Percentiles rank a stretch among this genome's conserved stretches.
Conservation (phyloP, 2,888 invertebrate species). For the Epinotia nisella region DNA sequence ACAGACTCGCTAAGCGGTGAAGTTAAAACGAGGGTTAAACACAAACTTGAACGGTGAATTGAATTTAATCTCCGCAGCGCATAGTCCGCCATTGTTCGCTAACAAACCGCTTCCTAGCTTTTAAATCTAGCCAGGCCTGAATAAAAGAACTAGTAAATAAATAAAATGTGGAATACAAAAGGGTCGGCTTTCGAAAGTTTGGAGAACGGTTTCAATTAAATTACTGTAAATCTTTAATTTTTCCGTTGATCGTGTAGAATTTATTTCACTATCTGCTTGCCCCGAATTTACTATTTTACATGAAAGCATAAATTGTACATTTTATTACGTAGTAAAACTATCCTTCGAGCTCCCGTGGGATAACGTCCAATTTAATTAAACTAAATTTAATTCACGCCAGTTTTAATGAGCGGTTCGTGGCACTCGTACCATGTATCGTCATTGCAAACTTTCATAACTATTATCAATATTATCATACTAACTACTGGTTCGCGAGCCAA, state of each 20-base stretch:
- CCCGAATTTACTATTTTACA: background rate
- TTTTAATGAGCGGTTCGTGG: conserved; percentile 59
- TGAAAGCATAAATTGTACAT: conserved; percentile 13
- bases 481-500: too few relatives aligned
- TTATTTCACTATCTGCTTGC: too few relatives aligned
- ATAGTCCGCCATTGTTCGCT: conserved; percentile 30
- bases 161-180: too few relatives aligned
- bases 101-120: conserved; percentile 24
- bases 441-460: too few relatives aligned
- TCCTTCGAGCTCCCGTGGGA: conserved; percentile 39
- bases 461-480: too few relatives aligned
- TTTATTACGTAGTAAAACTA: conserved; percentile 3
- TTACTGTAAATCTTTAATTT: too few relatives aligned
- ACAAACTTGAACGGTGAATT: conserved; percentile 36
- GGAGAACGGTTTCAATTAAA: too few relatives aligned
- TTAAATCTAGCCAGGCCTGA: conserved; percentile 9
- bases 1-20: conserved; percentile 13
- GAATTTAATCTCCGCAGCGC: conserved; percentile 38
- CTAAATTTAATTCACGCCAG: conserved; percentile 54
- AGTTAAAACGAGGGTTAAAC: conserved; percentile 25
- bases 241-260: too few relatives aligned
- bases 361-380: conserved; percentile 49
- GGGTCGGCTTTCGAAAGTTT: too few relatives aligned
- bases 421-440: background rate
- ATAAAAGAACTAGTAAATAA: background rate